Percentiles rank a stretch among this genome's conserved stretches.
phyloP scores from a whole-genome alignment of 2,888 invertebrate genomes.

The Patella pellucida region DNA sequence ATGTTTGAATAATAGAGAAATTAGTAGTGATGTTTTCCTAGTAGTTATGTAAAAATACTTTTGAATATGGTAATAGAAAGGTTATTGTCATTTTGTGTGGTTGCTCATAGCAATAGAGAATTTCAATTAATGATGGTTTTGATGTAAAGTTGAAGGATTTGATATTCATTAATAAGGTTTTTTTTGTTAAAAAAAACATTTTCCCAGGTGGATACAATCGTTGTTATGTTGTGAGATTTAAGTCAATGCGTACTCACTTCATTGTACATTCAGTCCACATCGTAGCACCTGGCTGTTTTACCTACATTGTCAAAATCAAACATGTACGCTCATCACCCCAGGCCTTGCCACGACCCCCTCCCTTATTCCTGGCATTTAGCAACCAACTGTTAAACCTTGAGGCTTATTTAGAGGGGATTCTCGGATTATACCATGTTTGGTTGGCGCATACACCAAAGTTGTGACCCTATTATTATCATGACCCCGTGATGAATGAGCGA shows the following conservation, averaged over 20 bases:
- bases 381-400: neutral
- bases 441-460: neutral
- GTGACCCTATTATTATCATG: conserved; percentile 4
- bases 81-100: too few relatives aligned
- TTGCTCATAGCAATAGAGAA: too few relatives aligned
- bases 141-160: too few relatives aligned
- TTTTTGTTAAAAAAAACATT: too few relatives aligned
- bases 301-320: neutral
- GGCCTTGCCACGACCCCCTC: neutral
- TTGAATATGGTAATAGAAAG: too few relatives aligned
- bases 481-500: conserved; percentile 7
- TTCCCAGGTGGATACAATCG: too few relatives aligned
- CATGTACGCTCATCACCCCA: neutral
- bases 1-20: too few relatives aligned
- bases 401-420: neutral
- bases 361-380: conserved; percentile 3
- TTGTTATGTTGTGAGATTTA: too few relatives aligned
- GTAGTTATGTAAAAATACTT: too few relatives aligned
- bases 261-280: neutral
- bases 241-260: neutral
- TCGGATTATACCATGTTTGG: neutral
- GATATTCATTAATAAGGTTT: too few relatives aligned
- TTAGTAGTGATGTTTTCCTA: too few relatives aligned
- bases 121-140: too few relatives aligned
- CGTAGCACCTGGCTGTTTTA: neutral